Conservation (phyloP, 2,113 vertebrate species). For the Calonectris borealis region DNA sequence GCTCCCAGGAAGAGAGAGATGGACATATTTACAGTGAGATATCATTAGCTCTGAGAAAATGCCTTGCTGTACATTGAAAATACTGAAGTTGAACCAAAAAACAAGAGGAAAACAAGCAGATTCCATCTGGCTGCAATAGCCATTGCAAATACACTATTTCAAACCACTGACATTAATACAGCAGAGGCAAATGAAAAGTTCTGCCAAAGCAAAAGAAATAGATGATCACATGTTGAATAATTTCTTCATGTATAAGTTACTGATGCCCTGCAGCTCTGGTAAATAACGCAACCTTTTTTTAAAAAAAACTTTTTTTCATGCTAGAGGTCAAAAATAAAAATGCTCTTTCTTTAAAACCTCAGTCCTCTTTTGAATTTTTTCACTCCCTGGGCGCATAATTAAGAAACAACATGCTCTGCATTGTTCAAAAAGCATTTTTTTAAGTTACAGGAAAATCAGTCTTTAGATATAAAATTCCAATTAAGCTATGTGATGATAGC, state of each 20-base stretch:
- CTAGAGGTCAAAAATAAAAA: conserved; percentile 3
- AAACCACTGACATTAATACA: background rate
- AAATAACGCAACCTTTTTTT: background rate
- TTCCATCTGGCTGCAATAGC: background rate
- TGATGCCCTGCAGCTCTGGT: background rate
- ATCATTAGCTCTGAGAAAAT: background rate
- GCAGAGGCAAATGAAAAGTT: background rate
- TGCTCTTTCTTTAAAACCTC: background rate
- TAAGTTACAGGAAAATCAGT: background rate
- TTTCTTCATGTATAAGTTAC: background rate
- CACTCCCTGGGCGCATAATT: background rate
- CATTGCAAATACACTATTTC: background rate
- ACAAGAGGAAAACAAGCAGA: background rate
- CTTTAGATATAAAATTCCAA: background rate
- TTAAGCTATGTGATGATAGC: background rate
- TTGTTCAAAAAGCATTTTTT: background rate
- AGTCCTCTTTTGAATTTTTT: background rate
- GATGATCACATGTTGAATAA: background rate
- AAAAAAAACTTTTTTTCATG: background rate
- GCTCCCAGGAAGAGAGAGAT: background rate
- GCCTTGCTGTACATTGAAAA: background rate
- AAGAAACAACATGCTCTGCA: background rate
- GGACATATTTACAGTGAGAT: background rate
- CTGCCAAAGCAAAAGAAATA: conserved; percentile 6
- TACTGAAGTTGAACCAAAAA: background rate